A percentile compares a stretch with the other conserved stretches of the same genome.
Conservation (phyloP, 2,888 invertebrate genomes). For the Sphecodes monilicornis region DNA sequence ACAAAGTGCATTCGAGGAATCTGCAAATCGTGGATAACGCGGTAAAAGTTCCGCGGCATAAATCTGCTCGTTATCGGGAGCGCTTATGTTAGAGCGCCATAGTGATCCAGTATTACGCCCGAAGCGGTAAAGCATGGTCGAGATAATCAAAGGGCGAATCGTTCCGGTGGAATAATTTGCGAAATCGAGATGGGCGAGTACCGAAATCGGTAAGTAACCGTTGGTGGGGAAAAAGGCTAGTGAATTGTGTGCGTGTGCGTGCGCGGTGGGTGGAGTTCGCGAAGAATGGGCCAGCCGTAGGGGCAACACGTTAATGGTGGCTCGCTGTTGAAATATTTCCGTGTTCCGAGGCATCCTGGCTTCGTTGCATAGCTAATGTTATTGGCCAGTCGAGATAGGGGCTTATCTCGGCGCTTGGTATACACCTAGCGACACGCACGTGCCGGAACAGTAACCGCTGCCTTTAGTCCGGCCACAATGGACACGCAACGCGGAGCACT, state of each 20-base stretch:
- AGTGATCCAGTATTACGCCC: not conserved
- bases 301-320: slow-evolving; percentile 30
- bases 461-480: slow-evolving; percentile 39
- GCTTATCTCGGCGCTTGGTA: slow-evolving; percentile 44
- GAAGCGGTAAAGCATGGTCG: not conserved
- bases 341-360: slow-evolving; percentile 16
- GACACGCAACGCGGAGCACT: slow-evolving; percentile 34
- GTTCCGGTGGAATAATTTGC: slow-evolving; percentile 1
- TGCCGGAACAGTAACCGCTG: slow-evolving; percentile 38
- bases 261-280: not conserved
- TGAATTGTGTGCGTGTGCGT: not conserved
- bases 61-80: not conserved
- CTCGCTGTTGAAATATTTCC: slow-evolving; percentile 38
- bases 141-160: slow-evolving; percentile 21
- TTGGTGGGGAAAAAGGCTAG: not conserved
- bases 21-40: not conserved
- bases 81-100: not conserved
- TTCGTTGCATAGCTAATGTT: slow-evolving; percentile 47
- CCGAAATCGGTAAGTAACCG: not conserved
- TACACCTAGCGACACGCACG: slow-evolving; percentile 50
- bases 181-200: not conserved
- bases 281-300: not conserved
- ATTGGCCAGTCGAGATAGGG: slow-evolving; percentile 46
- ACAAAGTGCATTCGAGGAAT: not conserved
- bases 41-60: not conserved